Conservation (phyloP, 2,113 vertebrate species). For the Gnathonemus longibarbis region DNA sequence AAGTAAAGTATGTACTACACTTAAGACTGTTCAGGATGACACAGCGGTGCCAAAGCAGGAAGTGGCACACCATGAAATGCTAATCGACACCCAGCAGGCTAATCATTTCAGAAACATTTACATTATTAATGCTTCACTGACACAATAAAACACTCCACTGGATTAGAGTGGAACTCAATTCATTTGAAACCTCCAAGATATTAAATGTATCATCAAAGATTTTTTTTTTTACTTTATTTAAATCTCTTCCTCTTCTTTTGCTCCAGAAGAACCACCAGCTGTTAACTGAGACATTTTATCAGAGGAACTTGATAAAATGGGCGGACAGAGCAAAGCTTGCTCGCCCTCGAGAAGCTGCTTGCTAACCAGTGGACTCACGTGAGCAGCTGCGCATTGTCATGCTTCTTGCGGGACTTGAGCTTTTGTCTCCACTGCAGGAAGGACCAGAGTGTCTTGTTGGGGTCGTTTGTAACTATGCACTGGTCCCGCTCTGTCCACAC, state of each 20-base stretch:
- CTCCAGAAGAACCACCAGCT: background rate
- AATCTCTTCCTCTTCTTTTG: background rate
- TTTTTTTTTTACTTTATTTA: background rate
- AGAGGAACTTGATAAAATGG: background rate
- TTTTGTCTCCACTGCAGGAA: slow-evolving; percentile 84
- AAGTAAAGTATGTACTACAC: background rate
- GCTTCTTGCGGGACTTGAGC: slow-evolving; percentile 68
- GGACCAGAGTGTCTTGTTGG: slow-evolving; percentile 77
- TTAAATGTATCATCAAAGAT: background rate
- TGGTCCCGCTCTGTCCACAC: slow-evolving; percentile 84
- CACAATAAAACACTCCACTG: background rate
- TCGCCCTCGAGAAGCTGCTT: background rate
- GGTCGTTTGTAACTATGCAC: slow-evolving; percentile 67
- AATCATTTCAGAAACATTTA: background rate
- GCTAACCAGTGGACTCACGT: slow-evolving; percentile 64
- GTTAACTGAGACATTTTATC: background rate
- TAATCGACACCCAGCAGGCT: background rate
- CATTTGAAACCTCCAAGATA: background rate
- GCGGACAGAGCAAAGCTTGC: too few species aligned
- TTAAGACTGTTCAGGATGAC: background rate
- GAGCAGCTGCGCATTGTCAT: slow-evolving; percentile 86
- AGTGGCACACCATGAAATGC: background rate
- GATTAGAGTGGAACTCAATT: background rate
- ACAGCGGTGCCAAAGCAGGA: background rate
- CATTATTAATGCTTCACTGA: background rate